A percentile compares a stretch with the other conserved stretches of the same genome.
phyloP scores from a whole-genome alignment of 2,797 vertebrate genomes.

The Amblyopsis hoosieri region DNA sequence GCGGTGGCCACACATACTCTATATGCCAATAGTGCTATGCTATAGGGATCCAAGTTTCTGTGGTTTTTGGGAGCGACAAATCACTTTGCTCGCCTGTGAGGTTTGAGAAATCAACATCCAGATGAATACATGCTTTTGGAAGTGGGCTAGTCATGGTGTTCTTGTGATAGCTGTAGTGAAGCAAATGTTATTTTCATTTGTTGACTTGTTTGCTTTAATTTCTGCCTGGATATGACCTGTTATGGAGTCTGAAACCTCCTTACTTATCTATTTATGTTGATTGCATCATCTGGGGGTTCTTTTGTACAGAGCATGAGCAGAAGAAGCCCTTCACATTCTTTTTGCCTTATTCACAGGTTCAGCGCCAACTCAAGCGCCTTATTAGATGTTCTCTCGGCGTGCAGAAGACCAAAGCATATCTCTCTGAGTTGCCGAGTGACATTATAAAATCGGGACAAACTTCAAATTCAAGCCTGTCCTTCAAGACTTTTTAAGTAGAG shows the following conservation, averaged over 20 bases:
- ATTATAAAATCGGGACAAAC: conserved; percentile 40
- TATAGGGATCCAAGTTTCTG: conserved; percentile 47
- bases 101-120: conserved; percentile 14
- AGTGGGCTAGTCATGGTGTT: background rate
- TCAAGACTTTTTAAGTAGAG: conserved; percentile 39
- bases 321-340: conserved; percentile 14
- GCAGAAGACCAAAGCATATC: conserved; percentile 37
- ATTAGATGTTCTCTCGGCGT: conserved; percentile 30
- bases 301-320: background rate
- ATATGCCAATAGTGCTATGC: conserved; percentile 13
- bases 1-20: conserved; percentile 52
- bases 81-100: conserved; percentile 26
- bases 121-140: conserved; percentile 7
- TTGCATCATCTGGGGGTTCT: conserved; percentile 6
- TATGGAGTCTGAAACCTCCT: conserved; percentile 18
- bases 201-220: background rate
- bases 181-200: background rate
- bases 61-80: conserved; percentile 24
- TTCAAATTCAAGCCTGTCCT: conserved; percentile 34
- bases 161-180: background rate
- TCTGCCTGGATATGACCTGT: background rate
- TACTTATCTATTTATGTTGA: background rate
- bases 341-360: conserved; percentile 7
- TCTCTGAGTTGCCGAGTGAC: conserved; percentile 30
- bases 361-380: conserved; percentile 9